Base-by-base conservation (phyloP, 2,113 vertebrate species). In the Pterocles orientalis region DNA sequence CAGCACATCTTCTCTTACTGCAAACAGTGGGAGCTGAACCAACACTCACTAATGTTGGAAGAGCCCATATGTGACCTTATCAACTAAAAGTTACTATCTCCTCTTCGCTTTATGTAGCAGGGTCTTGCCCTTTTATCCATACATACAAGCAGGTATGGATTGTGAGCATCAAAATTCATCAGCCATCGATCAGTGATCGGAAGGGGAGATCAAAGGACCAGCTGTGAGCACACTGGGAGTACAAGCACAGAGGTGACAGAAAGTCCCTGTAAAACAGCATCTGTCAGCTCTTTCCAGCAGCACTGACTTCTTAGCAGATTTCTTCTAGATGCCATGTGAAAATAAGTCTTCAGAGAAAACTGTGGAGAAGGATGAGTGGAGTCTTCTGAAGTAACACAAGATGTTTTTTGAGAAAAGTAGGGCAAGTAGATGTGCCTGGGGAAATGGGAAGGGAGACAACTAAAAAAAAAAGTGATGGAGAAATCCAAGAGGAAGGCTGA, bases 171-270 rank as follows among this genome's bases (percentile, higher is more conserved):
- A 45, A n/a, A 83, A 45, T 3, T 14, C 11, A 17, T 65, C 29
- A 88, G 23, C 10, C 26, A 23, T n/a, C 2, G 2, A 4, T 3
- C 1, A 2, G 26, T 7, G 7, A 58, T 6, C 2, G 2, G 68
- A 15, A 65, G 18, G 21, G 29, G 36, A 80, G 51, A 24, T 10
- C 28, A 26, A 51, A 25, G 36, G 29, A 54, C 28, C 20, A 50
- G 41, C 48, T 75, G 26, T 12, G 48, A 69, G 23, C 29, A 53
- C 3, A 7, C 10, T 6, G 8, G 13, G 12, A 18, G 8, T 51
- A 33, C 18, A 39, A 50, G 24, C 33, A 50, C 33, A 51, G n/a
- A 50, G 18, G 51, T 61, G 53, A 33, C 2, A 5, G 5, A 28
- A 54, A 51, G 33, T 48, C 20, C n/a, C 33, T 21, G 6, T 82